Conservation (phyloP, 2,888 invertebrate genomes). For the Venusia cambrica region DNA sequence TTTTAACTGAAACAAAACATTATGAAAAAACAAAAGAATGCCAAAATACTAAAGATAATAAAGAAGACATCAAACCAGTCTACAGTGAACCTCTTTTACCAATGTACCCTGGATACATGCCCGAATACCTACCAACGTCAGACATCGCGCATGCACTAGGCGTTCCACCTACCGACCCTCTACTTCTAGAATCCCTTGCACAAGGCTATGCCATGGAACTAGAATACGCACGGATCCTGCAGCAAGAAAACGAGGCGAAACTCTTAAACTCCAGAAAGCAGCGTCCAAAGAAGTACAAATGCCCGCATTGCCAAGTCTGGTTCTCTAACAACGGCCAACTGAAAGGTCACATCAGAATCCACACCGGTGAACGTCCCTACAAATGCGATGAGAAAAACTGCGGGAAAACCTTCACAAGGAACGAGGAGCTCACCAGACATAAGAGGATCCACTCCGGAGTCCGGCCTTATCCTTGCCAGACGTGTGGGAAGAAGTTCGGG, state of each 20-base stretch:
- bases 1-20: constrained; percentile 38
- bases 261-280: constrained; percentile 86
- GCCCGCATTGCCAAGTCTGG: constrained; percentile 93
- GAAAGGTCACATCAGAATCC: constrained; percentile 94
- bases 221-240: constrained; percentile 85
- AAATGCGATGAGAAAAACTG: constrained; percentile 92
- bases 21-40: constrained; percentile 3
- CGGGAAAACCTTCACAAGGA: constrained; percentile 94
- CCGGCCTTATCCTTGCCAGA: constrained; percentile 91
- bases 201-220: constrained; percentile 83
- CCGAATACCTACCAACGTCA: constrained; percentile 62
- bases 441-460: constrained; percentile 94
- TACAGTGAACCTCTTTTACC: constrained; percentile 24
- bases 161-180: constrained; percentile 67
- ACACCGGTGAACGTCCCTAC: constrained; percentile 94
- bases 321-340: constrained; percentile 97
- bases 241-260: constrained; percentile 86
- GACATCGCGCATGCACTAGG: constrained; percentile 73
- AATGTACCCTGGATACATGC: constrained; percentile 46
- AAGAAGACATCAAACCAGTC: constrained; percentile 15
- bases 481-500: constrained; percentile 96
- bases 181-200: constrained; percentile 72
- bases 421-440: constrained; percentile 95
- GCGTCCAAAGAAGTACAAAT: constrained; percentile 94
- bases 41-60: constrained; percentile 23